phyloP scores from a whole-genome alignment of 2,113 vertebrate genomes.

The Neodontobutis hainanensis region DNA sequence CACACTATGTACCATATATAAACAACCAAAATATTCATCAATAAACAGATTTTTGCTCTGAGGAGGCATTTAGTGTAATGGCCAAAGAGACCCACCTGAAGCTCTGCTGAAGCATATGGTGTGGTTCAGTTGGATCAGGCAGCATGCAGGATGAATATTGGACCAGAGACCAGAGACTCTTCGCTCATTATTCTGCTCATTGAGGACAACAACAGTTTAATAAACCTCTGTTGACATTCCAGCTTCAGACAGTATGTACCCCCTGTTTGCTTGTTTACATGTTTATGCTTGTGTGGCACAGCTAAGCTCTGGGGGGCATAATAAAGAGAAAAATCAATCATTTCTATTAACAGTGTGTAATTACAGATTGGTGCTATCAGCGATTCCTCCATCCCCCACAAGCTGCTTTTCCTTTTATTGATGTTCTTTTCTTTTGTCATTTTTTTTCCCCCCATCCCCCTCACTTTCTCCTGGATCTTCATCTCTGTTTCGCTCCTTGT shows the following conservation, averaged over 20 bases:
- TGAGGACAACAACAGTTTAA: not conserved
- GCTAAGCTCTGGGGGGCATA: conserved; percentile 1
- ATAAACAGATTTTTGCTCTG: conserved; percentile 6
- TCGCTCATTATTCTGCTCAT: not conserved
- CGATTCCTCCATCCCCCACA: conserved; percentile 9
- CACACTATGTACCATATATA: not conserved
- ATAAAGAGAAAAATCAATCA: conserved; percentile 11
- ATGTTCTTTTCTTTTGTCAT: conserved; percentile 25
- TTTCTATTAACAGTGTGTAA: conserved; percentile 37
- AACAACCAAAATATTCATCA: conserved; percentile 3
- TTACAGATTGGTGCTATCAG: conserved; percentile 7
- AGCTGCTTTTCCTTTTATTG: conserved; percentile 39
- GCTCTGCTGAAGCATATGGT: conserved; percentile 2
- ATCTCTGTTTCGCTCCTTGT: conserved; percentile 63
- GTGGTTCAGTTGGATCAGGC: not conserved
- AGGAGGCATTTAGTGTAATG: conserved; percentile 4
- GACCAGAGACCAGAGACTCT: too few species aligned
- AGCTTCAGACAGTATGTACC: not conserved
- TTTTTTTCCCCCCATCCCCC: conserved; percentile 47
- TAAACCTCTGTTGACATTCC: not conserved
- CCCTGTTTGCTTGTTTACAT: conserved; percentile 4
- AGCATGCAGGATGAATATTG: not conserved
- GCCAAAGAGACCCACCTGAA: conserved; percentile 5
- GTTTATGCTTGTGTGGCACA: conserved; percentile 11
- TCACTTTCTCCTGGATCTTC: conserved; percentile 58